Conservation (phyloP, 2,888 invertebrate genomes). For the Heliothis peltigera region DNA sequence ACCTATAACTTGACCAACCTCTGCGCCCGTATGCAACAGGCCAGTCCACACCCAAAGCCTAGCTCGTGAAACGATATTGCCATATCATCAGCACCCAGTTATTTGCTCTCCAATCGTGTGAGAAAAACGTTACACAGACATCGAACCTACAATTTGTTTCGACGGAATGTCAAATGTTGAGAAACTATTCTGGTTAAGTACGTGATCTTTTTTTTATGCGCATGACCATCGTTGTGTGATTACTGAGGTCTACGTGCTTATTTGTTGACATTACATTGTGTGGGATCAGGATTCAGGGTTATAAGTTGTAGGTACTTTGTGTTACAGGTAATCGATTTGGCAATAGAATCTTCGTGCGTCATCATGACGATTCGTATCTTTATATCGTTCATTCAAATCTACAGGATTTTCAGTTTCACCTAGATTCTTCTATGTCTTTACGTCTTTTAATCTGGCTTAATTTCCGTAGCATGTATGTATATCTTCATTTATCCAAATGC, state of each 20-base stretch:
- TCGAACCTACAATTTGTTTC: constrained; percentile 82
- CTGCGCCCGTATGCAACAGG: constrained; percentile 55
- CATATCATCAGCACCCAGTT: constrained; percentile 87
- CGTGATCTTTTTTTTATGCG: constrained; percentile 57
- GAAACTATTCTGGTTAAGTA: constrained; percentile 69
- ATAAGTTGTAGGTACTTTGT: constrained; percentile 13
- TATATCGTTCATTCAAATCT: not conserved
- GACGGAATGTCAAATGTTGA: constrained; percentile 86
- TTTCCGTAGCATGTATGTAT: not conserved
- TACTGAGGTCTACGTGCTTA: constrained; percentile 48
- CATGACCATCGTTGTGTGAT: constrained; percentile 74
- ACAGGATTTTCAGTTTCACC: not conserved
- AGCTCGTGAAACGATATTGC: constrained; percentile 82
- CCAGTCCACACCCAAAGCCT: constrained; percentile 77
- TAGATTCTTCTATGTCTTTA: not conserved
- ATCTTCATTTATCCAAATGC: not conserved
- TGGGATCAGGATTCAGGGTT: constrained; percentile 27
- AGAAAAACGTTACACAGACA: constrained; percentile 84
- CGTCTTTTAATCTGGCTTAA: not conserved
- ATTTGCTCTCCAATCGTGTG: constrained; percentile 88
- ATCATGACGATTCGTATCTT: not conserved
- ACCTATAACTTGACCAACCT: constrained; percentile 30
- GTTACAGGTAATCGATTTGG: not conserved
- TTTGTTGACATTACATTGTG: constrained; percentile 56
- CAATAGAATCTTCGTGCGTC: not conserved